A percentile compares a stretch with the other conserved stretches of the same genome.
Conservation (phyloP, 1,140 invertebrate species). For the Goniozus legneri region DNA sequence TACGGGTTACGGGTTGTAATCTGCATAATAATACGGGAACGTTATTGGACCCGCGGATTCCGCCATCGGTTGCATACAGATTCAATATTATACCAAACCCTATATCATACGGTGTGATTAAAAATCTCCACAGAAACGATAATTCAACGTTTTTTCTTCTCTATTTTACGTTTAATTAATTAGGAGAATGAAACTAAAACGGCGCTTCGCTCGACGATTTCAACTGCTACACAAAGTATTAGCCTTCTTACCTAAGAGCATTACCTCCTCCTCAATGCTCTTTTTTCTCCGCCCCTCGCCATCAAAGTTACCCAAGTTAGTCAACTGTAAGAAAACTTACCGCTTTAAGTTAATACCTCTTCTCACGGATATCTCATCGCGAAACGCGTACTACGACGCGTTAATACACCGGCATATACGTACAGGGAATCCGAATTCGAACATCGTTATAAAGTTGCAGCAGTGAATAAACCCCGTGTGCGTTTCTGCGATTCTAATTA, state of each 20-base stretch:
- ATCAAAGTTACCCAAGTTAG: no score
- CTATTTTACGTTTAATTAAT: no score
- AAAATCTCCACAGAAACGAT: no score
- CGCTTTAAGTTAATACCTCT: slow-evolving; percentile 24
- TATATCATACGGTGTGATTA: no score
- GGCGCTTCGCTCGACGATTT: no score
- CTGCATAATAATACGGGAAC: slow-evolving; percentile 50
- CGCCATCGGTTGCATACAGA: slow-evolving; percentile 51
- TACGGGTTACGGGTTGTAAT: slow-evolving; percentile 50
- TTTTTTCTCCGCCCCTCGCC: no score
- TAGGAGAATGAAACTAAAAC: no score
- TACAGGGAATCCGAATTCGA: not conserved
- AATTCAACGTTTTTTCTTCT: no score
- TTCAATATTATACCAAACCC: slow-evolving; percentile 56
- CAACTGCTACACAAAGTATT: no score
- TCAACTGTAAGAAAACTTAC: slow-evolving; percentile 20
- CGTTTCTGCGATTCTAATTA: slow-evolving; percentile 18
- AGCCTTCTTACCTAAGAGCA: no score
- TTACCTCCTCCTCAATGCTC: no score
- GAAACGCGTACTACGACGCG: slow-evolving; percentile 16
- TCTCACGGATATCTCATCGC: slow-evolving; percentile 19
- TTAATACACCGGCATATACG: not conserved
- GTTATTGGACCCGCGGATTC: slow-evolving; percentile 49
- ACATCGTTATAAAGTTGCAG: slow-evolving; percentile 24
- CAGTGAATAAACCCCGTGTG: slow-evolving; percentile 6